phyloP scores from a whole-genome alignment of 2,797 vertebrate genomes.

The Eidolon dupreanum region DNA sequence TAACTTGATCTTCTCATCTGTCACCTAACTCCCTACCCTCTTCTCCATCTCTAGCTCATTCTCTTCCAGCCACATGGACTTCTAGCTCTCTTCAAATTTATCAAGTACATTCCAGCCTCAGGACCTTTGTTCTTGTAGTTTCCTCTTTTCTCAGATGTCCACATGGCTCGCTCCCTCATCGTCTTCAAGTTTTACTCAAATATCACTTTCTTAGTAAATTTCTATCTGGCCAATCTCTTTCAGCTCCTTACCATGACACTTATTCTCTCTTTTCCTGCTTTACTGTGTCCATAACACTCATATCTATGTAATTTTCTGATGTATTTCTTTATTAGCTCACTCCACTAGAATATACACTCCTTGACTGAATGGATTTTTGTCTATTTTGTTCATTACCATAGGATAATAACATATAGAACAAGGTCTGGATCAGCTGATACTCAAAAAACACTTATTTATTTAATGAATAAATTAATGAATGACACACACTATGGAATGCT shows the following conservation, averaged over 20 bases:
- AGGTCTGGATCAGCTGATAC: not conserved
- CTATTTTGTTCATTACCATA: not conserved
- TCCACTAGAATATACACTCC: not conserved
- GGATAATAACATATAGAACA: not conserved
- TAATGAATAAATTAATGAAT: constrained; percentile 32
- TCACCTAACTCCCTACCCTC: not conserved
- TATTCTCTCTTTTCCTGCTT: not conserved
- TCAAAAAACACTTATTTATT: not conserved
- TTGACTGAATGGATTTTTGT: not conserved
- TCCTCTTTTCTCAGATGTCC: not conserved
- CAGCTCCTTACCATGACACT: not conserved
- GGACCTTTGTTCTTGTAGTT: not conserved
- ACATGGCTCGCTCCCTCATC: not conserved
- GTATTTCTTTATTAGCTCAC: not conserved
- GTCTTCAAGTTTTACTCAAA: not conserved
- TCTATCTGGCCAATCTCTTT: not conserved
- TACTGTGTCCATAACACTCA: not conserved
- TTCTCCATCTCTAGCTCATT: not conserved
- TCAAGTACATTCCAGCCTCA: not conserved
- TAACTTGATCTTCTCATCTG: not conserved
- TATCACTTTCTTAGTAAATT: not conserved
- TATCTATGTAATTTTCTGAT: not conserved
- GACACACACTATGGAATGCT: not conserved
- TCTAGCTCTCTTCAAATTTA: not conserved
- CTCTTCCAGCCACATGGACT: not conserved